Conservation (phyloP, 2,113 vertebrate species). For the Microcebus tavaratra region DNA sequence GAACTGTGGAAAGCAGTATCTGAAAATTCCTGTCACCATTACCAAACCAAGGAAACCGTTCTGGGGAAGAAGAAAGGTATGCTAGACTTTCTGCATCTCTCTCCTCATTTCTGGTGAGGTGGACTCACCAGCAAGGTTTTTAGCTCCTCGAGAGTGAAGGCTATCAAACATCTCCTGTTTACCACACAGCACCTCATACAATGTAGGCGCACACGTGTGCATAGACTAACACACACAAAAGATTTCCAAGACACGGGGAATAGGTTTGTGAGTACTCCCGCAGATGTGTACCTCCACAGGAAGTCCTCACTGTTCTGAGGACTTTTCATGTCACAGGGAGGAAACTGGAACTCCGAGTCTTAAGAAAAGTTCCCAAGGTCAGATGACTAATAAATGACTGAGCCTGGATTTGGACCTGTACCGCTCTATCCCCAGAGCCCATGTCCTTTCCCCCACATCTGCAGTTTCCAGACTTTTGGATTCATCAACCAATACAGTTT, state of each 20-base stretch:
- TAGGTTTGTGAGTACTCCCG: background rate
- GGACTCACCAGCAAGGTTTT: background rate
- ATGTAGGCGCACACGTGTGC: rapidly evolving
- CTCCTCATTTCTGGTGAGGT: background rate
- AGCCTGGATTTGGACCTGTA: background rate
- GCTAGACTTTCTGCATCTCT: background rate
- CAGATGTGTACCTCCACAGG: background rate
- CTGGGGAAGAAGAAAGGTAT: background rate
- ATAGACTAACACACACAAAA: background rate
- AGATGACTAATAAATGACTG: background rate
- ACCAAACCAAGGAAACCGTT: constrained; percentile 54
- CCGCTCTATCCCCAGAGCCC: background rate
- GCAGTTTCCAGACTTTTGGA: constrained; percentile 5
- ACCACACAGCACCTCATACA: background rate
- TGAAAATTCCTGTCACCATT: constrained; percentile 78
- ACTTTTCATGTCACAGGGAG: background rate
- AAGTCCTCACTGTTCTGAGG: background rate
- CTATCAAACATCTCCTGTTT: background rate
- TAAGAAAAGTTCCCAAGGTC: constrained; percentile 11
- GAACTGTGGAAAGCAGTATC: constrained; percentile 76
- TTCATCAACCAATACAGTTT: constrained; percentile 36
- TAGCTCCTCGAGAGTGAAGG: background rate
- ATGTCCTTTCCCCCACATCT: background rate
- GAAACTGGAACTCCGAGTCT: background rate
- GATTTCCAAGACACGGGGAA: background rate